Conservation (phyloP, 1,140 invertebrate species). For the Diprion similis region DNA sequence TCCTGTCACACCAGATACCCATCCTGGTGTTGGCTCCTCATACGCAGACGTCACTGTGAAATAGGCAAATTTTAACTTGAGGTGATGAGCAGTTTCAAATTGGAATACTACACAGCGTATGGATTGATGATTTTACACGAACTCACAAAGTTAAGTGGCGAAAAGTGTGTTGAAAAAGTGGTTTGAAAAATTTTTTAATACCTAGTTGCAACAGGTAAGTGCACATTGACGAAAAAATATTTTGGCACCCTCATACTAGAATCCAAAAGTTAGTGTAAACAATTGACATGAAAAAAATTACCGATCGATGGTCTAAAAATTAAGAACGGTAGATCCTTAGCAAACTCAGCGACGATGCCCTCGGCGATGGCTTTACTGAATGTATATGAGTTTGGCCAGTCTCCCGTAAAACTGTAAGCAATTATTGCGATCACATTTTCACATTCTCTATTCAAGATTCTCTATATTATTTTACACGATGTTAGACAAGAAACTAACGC, state of each 20-base stretch:
- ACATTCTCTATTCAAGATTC: not conserved
- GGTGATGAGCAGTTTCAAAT: no score
- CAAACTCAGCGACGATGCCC: constrained; percentile 52
- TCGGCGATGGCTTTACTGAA: constrained; percentile 65
- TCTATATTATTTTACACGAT: not conserved
- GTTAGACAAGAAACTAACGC: constrained; percentile 30
- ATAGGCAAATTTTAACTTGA: not conserved
- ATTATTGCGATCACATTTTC: constrained; percentile 46
- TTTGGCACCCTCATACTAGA: no score
- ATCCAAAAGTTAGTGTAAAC: not conserved
- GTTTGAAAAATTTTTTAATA: not conserved
- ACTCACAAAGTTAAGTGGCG: not conserved
- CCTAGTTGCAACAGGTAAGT: not conserved
- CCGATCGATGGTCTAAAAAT: constrained; percentile 72
- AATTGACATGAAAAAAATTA: constrained; percentile 7
- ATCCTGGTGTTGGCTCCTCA: constrained; percentile 60
- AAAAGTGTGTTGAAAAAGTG: no score
- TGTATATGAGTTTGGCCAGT: constrained; percentile 64
- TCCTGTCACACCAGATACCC: constrained; percentile 78
- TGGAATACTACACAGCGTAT: not conserved
- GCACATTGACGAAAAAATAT: no score
- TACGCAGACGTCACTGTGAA: constrained; percentile 44
- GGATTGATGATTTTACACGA: not conserved
- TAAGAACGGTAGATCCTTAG: constrained; percentile 61
- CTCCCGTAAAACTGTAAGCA: constrained; percentile 52